Evolutionary conservation across 2,797 vertebrate genomes (phyloP).

Genomic region (Aplochiton taeniatus): DNA sequence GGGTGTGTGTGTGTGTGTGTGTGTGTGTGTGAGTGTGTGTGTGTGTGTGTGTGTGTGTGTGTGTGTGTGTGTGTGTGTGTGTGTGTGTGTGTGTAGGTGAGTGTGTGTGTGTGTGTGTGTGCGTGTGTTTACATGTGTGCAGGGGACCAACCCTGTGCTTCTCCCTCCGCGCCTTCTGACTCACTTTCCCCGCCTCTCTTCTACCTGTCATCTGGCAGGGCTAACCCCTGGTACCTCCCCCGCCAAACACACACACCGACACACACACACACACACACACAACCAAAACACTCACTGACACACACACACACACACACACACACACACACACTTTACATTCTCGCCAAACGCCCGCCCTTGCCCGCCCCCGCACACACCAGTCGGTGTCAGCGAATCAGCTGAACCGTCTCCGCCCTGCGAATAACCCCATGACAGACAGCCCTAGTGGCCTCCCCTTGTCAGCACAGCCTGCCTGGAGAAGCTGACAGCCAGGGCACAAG

Average conservation of each 20-base stretch:
- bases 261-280: slow-evolving; percentile 41
- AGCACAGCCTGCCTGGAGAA: slow-evolving; percentile 70
- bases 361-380: slow-evolving; percentile 65
- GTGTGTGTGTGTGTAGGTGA: slow-evolving; percentile 3
- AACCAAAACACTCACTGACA: too few relatives aligned
- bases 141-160: slow-evolving; percentile 54
- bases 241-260: slow-evolving; percentile 61
- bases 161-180: slow-evolving; percentile 54
- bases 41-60: neutral
- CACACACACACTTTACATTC: slow-evolving; percentile 54
- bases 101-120: slow-evolving; percentile 23
- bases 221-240: slow-evolving; percentile 73
- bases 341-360: slow-evolving; percentile 66
- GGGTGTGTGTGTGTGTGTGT: slow-evolving; percentile 24
- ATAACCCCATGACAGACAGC: slow-evolving; percentile 80
- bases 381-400: slow-evolving; percentile 78
- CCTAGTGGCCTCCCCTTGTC: slow-evolving; percentile 76
- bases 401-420: slow-evolving; percentile 78
- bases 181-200: slow-evolving; percentile 58
- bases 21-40: slow-evolving; percentile 6
- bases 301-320: slow-evolving; percentile 35
- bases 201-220: slow-evolving; percentile 76
- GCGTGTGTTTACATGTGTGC: slow-evolving; percentile 54
- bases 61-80: slow-evolving; percentile 21
- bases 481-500: slow-evolving; percentile 68